Percentiles rank a stretch among this genome's conserved stretches.
These are phyloP conservation scores for Protosalanx chinensis DNA, from an alignment of 2,797 vertebrate genomes.

Conservation along the genomic window DNA sequence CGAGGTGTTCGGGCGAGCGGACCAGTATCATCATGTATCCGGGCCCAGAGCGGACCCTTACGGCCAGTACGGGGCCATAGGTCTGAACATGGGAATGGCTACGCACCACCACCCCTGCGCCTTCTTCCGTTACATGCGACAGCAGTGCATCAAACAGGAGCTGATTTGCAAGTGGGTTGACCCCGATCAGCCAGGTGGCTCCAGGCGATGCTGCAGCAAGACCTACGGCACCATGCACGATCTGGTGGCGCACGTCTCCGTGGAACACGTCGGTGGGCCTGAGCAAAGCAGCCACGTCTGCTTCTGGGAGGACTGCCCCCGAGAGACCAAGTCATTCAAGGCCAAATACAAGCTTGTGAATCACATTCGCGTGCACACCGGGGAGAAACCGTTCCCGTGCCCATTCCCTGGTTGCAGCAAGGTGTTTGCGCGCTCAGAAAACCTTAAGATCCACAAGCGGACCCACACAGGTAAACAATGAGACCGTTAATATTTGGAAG, in stretches of 20 bases:
- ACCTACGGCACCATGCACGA: slow-evolving; percentile 90
- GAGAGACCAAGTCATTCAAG: slow-evolving; percentile 86
- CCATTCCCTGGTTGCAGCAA: slow-evolving; percentile 87
- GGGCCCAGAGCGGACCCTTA: slow-evolving; percentile 83
- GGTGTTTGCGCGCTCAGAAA: slow-evolving; percentile 87
- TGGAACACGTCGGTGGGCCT: slow-evolving; percentile 85
- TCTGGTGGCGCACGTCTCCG: slow-evolving; percentile 85
- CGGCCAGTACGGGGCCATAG: slow-evolving; percentile 75
- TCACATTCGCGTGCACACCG: slow-evolving; percentile 86
- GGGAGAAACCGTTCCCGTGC: slow-evolving; percentile 87
- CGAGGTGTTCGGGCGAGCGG: slow-evolving; percentile 82
- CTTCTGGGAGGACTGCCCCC: slow-evolving; percentile 84
- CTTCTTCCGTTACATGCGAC: slow-evolving; percentile 88
- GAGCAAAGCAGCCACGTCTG: slow-evolving; percentile 86
- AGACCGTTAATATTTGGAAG: background rate
- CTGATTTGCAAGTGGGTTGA: slow-evolving; percentile 89
- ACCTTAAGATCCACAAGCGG: slow-evolving; percentile 89
- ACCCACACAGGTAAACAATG: slow-evolving; percentile 83
- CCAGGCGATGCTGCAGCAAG: slow-evolving; percentile 83
- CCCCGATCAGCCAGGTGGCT: slow-evolving; percentile 76
- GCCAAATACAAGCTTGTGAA: slow-evolving; percentile 90
- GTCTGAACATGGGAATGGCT: slow-evolving; percentile 85
- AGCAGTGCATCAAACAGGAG: slow-evolving; percentile 87
- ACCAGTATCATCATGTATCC: slow-evolving; percentile 83
- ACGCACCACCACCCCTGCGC: slow-evolving; percentile 81